Conservation (phyloP, 2,888 invertebrate species). For the Troides oblongomaculatus region DNA sequence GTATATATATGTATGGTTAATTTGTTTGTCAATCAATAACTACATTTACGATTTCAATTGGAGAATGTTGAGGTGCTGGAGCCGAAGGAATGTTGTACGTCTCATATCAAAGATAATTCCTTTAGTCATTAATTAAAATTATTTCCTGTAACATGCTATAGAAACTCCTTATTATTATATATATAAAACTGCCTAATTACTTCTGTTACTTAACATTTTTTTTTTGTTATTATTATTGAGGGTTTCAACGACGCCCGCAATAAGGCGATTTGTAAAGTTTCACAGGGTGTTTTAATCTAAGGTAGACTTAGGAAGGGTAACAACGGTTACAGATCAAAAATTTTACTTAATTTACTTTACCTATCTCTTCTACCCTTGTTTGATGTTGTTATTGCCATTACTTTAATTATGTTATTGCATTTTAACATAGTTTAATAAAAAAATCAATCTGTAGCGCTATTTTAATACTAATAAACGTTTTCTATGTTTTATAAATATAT, state of each 20-base stretch:
- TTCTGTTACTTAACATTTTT: conserved; percentile 28
- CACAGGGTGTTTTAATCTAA: conserved; percentile 78
- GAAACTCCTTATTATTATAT: conserved; percentile 36
- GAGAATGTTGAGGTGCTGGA: conserved; percentile 32
- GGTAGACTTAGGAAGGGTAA: conserved; percentile 67
- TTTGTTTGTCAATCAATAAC: conserved; percentile 45
- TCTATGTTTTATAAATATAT: conserved; percentile 8
- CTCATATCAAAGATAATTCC: conserved; percentile 59
- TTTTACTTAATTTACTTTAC: conserved; percentile 14
- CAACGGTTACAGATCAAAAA: conserved; percentile 36
- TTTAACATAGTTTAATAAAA: neutral
- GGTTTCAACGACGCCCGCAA: conserved; percentile 41
- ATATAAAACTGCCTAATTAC: conserved; percentile 34
- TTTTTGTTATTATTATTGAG: conserved; percentile 35
- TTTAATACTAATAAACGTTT: conserved; percentile 10
- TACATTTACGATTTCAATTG: conserved; percentile 38
- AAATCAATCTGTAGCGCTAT: conserved; percentile 4
- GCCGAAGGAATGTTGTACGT: conserved; percentile 42
- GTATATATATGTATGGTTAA: conserved; percentile 39
- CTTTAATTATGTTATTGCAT: neutral
- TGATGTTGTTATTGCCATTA: neutral
- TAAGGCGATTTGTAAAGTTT: conserved; percentile 51
- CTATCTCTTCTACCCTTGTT: neutral
- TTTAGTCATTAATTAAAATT: conserved; percentile 52
- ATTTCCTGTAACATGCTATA: conserved; percentile 38